These are phyloP conservation scores for Lycocerus yunnanus DNA, from an alignment of 2,888 invertebrate species.

Conservation along the genomic window DNA sequence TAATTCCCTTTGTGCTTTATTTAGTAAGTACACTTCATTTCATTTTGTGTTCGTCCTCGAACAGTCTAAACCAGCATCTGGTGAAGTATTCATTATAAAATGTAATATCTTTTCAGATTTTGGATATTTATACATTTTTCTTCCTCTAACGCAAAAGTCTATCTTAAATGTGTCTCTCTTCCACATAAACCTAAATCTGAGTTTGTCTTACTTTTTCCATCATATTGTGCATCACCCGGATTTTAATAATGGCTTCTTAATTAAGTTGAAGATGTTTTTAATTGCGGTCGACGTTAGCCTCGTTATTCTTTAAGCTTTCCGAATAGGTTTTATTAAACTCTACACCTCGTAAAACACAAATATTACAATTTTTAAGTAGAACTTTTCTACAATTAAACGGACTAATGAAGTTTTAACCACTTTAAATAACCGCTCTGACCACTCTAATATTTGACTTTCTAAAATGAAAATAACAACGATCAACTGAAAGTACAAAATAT, in stretches of 20 bases:
- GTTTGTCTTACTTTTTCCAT: slow-evolving; percentile 41
- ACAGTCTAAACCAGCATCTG: slow-evolving; percentile 41
- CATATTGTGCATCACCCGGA: slow-evolving; percentile 48
- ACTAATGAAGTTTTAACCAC: not conserved
- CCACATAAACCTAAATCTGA: slow-evolving; percentile 19
- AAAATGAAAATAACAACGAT: no score
- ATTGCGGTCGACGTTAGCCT: slow-evolving; percentile 51
- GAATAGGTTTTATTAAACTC: slow-evolving; percentile 54
- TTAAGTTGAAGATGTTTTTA: slow-evolving; percentile 57
- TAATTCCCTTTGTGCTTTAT: not conserved
- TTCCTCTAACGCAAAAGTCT: slow-evolving; percentile 43
- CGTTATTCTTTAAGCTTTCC: slow-evolving; percentile 51
- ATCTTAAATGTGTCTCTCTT: slow-evolving; percentile 34
- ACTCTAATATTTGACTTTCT: no score
- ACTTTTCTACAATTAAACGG: slow-evolving; percentile 8
- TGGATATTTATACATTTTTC: slow-evolving; percentile 47
- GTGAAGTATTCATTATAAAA: slow-evolving; percentile 52
- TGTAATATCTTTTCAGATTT: slow-evolving; percentile 51
- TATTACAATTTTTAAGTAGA: slow-evolving; percentile 40
- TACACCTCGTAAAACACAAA: slow-evolving; percentile 55
- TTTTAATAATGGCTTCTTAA: slow-evolving; percentile 57
- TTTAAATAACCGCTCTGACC: no score
- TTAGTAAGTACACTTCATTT: slow-evolving; percentile 23
- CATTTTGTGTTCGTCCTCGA: slow-evolving; percentile 27
- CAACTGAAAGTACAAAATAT: no score